Base-by-base conservation (phyloP, 2,797 vertebrate genomes). In the Vespertilio murinus region DNA sequence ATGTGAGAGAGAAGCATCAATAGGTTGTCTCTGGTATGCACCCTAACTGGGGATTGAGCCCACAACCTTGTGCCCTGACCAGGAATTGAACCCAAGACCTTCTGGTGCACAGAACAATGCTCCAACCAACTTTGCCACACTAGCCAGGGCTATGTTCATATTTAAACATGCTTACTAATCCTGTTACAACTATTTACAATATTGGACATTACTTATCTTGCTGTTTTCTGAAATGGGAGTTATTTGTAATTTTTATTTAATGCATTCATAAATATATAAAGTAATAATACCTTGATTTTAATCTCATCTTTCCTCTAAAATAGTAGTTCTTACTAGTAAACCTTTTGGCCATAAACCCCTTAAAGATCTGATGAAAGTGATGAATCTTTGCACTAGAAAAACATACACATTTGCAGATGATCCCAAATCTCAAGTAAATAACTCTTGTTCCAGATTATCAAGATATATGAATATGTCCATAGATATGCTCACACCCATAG, bases 291-390 rank as follows among this genome's bases (percentile, higher is more conserved):
- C 20, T 77, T 69, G 35, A 77, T 87, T 92, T 93, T 67, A 49
- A 82, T 73, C 28, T 91, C 65, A 25, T 16, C 49, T 85, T 86
- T 92, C 42, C 56, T 89, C 47, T 93, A 85, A 88, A 80, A 80
- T 25, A 54, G 25, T n/a, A 22, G 35, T 90, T 94, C 91, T 87
- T 56, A 61, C 13, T 14, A 61, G 13, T 61, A 90, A 86, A 52
- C 3, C 56, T 81, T 83, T 73, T 77, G 40, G 17, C 47, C 64
- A 49, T 33, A 38, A 65, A n/a, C 30, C 49, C 56, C 42, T 67
- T 71, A 71, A 94, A 35, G 22, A 82, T 70, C 64, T 82, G 52
- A 64, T 35, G 28, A 83, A 81, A 88, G 28, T 61, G 49, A 18
- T 83, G 78, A 75, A 38, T 2, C 33, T 83, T 83, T 80, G 61